These are phyloP conservation scores for Chelonus insularis DNA, from an alignment of 1,140 invertebrate species.

Conservation along the genomic window DNA sequence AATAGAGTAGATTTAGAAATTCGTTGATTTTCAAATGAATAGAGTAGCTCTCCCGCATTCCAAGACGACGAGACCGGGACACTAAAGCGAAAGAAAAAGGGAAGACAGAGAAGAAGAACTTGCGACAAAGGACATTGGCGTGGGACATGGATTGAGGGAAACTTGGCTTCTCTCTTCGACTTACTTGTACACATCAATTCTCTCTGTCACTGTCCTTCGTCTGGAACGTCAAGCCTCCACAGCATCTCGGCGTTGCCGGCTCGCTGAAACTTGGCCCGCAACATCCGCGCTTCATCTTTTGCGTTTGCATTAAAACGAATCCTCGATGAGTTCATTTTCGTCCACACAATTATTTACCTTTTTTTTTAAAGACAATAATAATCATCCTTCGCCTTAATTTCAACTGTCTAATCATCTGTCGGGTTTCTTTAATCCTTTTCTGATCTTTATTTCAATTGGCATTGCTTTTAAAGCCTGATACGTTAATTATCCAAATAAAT, in stretches of 20 bases:
- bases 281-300: too few species aligned
- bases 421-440: too few species aligned
- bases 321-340: too few species aligned
- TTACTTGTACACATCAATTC: slow-evolving; percentile 27
- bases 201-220: slow-evolving; percentile 29
- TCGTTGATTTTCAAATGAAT: slow-evolving; percentile 19
- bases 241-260: slow-evolving; percentile 43
- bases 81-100: slow-evolving; percentile 26
- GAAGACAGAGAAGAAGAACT: slow-evolving; percentile 18
- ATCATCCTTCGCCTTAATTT: too few species aligned
- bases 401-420: too few species aligned
- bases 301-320: too few species aligned
- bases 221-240: slow-evolving; percentile 31
- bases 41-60: slow-evolving; percentile 37
- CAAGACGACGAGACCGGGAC: slow-evolving; percentile 30
- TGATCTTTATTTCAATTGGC: too few species aligned
- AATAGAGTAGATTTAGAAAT: slow-evolving; percentile 21
- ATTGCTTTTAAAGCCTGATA: too few species aligned
- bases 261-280: slow-evolving; percentile 30
- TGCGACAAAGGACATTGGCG: slow-evolving; percentile 54
- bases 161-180: slow-evolving; percentile 4
- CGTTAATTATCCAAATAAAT: too few species aligned
- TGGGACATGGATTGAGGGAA: slow-evolving; percentile 34
- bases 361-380: too few species aligned
- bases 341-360: too few species aligned